A percentile compares a stretch with the other conserved stretches of the same genome.
Evolutionary conservation across 2,888 invertebrate species (phyloP).

Genomic region (Schizotus pectinicornis): DNA sequence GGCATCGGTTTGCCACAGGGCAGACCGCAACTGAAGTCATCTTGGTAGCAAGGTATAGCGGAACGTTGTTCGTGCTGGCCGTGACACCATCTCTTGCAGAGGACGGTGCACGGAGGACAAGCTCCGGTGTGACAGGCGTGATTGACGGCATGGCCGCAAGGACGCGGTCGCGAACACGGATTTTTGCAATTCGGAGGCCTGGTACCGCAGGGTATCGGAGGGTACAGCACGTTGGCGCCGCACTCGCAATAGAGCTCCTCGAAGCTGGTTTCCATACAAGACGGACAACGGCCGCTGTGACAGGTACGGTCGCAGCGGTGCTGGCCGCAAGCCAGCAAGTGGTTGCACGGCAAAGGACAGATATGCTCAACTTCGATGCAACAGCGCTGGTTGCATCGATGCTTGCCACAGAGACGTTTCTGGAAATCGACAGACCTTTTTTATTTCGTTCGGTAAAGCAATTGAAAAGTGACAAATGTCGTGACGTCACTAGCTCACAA

Average conservation of each 20-base stretch:
- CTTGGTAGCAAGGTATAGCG: conserved; percentile 87
- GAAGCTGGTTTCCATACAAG: conserved; percentile 81
- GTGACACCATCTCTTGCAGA: conserved; percentile 85
- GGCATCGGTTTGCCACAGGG: conserved; percentile 81
- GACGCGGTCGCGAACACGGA: conserved; percentile 76
- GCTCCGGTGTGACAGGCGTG: conserved; percentile 82
- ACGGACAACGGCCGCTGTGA: conserved; percentile 84
- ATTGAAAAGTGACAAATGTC: no score
- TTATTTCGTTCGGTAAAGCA: no score
- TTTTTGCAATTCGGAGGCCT: conserved; percentile 80
- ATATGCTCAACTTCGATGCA: conserved; percentile 87
- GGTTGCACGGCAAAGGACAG: conserved; percentile 83
- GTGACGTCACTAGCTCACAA: no score
- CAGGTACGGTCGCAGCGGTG: conserved; percentile 90
- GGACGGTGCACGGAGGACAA: conserved; percentile 87
- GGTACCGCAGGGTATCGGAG: conserved; percentile 93
- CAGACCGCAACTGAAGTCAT: conserved; percentile 89
- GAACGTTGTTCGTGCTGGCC: conserved; percentile 71
- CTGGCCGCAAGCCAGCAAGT: conserved; percentile 82
- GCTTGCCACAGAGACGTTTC: conserved; percentile 84
- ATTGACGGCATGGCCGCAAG: conserved; percentile 82
- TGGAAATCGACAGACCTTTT: no score
- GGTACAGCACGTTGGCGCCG: conserved; percentile 83
- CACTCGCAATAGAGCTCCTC: conserved; percentile 92
- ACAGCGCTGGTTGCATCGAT: conserved; percentile 87